Conservation (phyloP, 2,797 vertebrate species). For the Thamnophis elegans region DNA sequence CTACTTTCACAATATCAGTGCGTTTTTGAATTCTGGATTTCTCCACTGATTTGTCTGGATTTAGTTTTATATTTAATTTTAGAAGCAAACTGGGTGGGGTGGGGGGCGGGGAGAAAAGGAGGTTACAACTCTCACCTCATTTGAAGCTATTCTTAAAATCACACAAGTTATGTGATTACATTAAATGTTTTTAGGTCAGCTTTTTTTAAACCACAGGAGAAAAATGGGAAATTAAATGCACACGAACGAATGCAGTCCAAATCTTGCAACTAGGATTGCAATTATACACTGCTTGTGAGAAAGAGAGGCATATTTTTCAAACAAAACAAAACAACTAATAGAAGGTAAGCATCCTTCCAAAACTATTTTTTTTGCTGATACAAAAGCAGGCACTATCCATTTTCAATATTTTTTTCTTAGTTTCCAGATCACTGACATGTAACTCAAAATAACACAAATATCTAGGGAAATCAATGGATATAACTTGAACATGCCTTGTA, state of each 20-base stretch:
- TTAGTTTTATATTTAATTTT: background rate
- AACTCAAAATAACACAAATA: background rate
- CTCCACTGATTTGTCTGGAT: background rate
- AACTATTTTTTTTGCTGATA: background rate
- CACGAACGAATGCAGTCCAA: background rate
- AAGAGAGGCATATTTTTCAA: background rate
- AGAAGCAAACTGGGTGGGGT: background rate
- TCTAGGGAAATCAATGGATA: background rate
- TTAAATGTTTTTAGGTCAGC: background rate
- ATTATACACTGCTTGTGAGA: background rate
- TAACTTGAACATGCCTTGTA: background rate
- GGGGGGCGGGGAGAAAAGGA: no score
- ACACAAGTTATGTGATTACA: background rate
- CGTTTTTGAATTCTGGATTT: background rate
- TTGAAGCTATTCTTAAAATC: background rate
- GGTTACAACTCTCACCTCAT: background rate
- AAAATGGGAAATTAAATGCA: background rate
- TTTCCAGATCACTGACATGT: background rate
- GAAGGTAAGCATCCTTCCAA: background rate
- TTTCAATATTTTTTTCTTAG: background rate
- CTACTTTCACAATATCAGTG: background rate
- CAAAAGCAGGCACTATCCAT: background rate
- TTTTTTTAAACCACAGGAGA: background rate
- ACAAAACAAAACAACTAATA: background rate
- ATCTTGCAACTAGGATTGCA: background rate